These are phyloP conservation scores for Eupristina koningsbergeri DNA, from an alignment of 1,140 invertebrate genomes.

Conservation along the genomic window DNA sequence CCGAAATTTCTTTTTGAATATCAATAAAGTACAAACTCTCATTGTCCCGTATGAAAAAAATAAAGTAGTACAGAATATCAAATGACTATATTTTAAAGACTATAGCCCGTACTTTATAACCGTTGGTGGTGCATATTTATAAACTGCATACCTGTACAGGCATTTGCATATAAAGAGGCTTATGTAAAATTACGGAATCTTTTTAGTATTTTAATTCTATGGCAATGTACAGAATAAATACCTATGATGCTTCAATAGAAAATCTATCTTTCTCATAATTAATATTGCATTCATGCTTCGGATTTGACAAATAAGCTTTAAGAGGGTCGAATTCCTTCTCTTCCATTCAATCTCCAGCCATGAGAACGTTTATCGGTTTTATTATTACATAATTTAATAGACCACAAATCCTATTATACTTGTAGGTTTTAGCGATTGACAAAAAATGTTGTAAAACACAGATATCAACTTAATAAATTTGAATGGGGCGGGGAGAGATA, in stretches of 20 bases:
- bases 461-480: neutral
- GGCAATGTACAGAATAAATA: neutral
- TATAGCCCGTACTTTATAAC: neutral
- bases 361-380: too few species aligned
- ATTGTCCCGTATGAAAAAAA: neutral
- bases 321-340: neutral
- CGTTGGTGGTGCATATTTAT: constrained; percentile 29
- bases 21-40: constrained; percentile 1
- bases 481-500: too few species aligned
- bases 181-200: constrained; percentile 37
- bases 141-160: neutral
- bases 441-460: neutral
- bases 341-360: neutral
- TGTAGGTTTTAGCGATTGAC: neutral
- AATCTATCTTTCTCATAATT: neutral
- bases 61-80: constrained; percentile 23
- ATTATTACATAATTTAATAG: too few species aligned
- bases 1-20: constrained; percentile 7
- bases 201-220: neutral
- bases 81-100: constrained; percentile 23
- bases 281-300: neutral
- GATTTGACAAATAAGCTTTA: neutral
- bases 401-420: too few species aligned
- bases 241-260: neutral
- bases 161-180: constrained; percentile 43